Percentiles rank a stretch among this genome's conserved stretches.
Evolutionary conservation across 2,888 invertebrate species (phyloP).

Genomic region (Acanthosepion lycidas): DNA sequence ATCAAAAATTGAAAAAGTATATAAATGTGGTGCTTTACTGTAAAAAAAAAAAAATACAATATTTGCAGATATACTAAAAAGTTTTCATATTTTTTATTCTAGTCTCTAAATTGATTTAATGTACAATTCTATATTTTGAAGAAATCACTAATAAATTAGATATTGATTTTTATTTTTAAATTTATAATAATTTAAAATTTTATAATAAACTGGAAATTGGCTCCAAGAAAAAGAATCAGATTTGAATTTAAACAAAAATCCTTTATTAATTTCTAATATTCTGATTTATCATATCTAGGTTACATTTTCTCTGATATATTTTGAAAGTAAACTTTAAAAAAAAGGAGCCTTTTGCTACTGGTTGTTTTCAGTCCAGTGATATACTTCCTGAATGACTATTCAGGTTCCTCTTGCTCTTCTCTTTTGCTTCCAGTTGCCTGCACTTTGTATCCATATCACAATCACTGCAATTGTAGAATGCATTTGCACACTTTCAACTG

Average conservation of each 20-base stretch:
- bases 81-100: neutral
- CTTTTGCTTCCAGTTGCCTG: neutral
- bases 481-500: neutral
- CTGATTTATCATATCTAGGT: too few relatives aligned
- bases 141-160: neutral
- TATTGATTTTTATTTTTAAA: neutral
- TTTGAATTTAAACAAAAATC: too few relatives aligned
- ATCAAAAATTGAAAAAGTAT: too few relatives aligned
- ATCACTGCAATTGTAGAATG: conserved; percentile 33
- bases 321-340: too few relatives aligned
- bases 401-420: neutral
- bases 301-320: too few relatives aligned
- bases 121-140: neutral
- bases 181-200: neutral
- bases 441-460: neutral
- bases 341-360: too few relatives aligned
- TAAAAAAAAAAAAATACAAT: neutral
- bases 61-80: neutral
- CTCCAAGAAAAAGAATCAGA: too few relatives aligned
- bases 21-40: too few relatives aligned
- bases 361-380: neutral
- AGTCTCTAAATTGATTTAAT: neutral
- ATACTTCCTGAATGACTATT: conserved; percentile 33
- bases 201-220: too few relatives aligned
- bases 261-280: too few relatives aligned